Evolutionary conservation across 2,888 invertebrate species (phyloP), one percentile per base, ranked within the genome.

Genomic region (Gryllus longicercus): DNA sequence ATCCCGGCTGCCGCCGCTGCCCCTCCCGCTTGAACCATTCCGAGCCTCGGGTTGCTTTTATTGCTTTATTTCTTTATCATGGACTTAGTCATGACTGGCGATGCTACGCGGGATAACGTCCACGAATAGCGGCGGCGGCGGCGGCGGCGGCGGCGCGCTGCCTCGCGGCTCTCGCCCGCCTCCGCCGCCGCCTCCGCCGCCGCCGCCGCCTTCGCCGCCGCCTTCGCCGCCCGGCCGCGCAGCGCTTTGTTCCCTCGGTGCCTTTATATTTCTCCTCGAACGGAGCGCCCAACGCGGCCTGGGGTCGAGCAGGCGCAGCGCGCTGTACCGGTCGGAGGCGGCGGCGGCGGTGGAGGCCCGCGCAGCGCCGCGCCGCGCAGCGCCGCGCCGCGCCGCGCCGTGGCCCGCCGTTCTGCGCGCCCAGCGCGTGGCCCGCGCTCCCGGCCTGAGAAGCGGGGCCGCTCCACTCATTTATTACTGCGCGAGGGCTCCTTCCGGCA

Each of bases 11-110:
- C n/a, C 14, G 63, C 63, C 16, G 14, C 16, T 63, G 63, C 63
- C 63, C 63, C 63, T 63, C 16, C 63, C 63, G 63, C n/a, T 63
- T 63, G 63, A 63, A n/a, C 63, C 63, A 63, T 63, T 63, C 63
- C 63, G 63, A 63, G 63, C 4, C 16, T 18, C 63, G 63, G n/a
- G 16, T 63, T n/a, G 63, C 63, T 63, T 63, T 63, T 63, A 63
- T 63, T 63, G 63, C 16, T 63, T 63, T 63, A 63, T 63, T 63
- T 63, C 63, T 63, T 63, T 63, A 63, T 63, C 63, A 63, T 63
- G 16, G 63, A 63, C 63, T 63, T 63, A 63, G 63, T 63, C 63
- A 63, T 63, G 63, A 63, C 16, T 63, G n/a, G 63, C 63, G 63
- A 63, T 63, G 63, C 63, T 16, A 63, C n/a, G 63, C 63, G 63